Base-by-base conservation (phyloP, 2,888 invertebrate species). In the Acleris emargana region DNA sequence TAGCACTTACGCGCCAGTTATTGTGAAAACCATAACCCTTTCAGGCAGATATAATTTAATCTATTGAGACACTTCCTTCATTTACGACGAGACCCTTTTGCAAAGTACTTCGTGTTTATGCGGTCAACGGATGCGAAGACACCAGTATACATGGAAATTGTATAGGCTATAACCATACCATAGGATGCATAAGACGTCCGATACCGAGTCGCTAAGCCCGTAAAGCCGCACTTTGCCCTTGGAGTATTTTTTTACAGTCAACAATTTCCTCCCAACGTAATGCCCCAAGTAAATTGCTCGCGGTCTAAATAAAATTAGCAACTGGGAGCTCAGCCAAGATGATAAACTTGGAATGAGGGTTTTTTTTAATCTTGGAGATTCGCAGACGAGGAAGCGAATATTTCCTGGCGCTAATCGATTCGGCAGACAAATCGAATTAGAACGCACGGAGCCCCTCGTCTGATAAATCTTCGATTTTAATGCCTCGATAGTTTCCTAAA, bases 371-470 rank as follows among this genome's bases (percentile, higher is more conserved):
- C 50, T 22, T 20, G 51, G 3, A 50, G 22, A 47, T 25, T 38
- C 32, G 43, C 17, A 54, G 54, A 32, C 53, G 60, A 47, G 22
- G 69, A 68, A 69, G 62, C 67, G 67, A 64, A 64, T 68, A 71
- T 82, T 84, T 84, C 84, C 84, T 79, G 77, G 64, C 74, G 71
- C 62, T 82, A 84, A 86, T 86, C 83, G 84, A 83, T 83, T 84
- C 77, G 76, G 72, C 78, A 82, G 83, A 79, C 86, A 78, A 80
- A 87, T 86, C 82, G 77, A 80, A 83, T 87, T 84, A 84, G 78
- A 72, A 76, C 75, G 76, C 74, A 69, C 74, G 67, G 60, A 67
- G 51, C 18, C 50, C 45, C 51, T 50, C 54, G 58, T 74, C 73
- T 73, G 68, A 80, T 82, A 80, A 83, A 84, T 83, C 77, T 76